These are phyloP conservation scores for Falco cherrug DNA, from an alignment of 2,797 vertebrate genomes.

Conservation along the genomic window DNA sequence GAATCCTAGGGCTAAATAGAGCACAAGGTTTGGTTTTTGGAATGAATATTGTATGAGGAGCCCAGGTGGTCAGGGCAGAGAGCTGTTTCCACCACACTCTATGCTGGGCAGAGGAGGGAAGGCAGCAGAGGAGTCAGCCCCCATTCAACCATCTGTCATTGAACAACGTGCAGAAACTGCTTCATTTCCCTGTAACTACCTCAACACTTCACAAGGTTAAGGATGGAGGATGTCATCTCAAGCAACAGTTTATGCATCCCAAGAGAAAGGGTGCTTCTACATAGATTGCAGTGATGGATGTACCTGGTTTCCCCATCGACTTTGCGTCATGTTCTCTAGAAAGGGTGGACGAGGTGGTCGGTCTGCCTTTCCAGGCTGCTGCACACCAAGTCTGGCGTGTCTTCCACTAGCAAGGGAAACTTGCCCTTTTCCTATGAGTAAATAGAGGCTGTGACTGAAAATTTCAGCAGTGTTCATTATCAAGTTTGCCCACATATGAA, in stretches of 20 bases:
- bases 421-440: not conserved
- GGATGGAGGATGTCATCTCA: not conserved
- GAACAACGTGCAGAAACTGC: not conserved
- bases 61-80: not conserved
- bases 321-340: fast-evolving
- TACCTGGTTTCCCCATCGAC: not conserved
- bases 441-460: not conserved
- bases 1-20: not conserved
- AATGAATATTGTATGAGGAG: not conserved
- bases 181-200: not conserved
- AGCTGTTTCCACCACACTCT: not conserved
- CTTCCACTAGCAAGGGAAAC: not conserved
- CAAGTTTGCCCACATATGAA: not conserved
- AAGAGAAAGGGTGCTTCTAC: not conserved
- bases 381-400: fast-evolving
- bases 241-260: not conserved
- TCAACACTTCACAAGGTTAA: not conserved
- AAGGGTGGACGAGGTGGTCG: not conserved
- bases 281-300: fast-evolving
- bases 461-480: not conserved
- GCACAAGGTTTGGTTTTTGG: not conserved
- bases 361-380: not conserved
- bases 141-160: not conserved
- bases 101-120: not conserved
- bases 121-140: not conserved